Evolutionary conservation across 1,140 invertebrate genomes (phyloP).

Genomic region (Aricia agestis): DNA sequence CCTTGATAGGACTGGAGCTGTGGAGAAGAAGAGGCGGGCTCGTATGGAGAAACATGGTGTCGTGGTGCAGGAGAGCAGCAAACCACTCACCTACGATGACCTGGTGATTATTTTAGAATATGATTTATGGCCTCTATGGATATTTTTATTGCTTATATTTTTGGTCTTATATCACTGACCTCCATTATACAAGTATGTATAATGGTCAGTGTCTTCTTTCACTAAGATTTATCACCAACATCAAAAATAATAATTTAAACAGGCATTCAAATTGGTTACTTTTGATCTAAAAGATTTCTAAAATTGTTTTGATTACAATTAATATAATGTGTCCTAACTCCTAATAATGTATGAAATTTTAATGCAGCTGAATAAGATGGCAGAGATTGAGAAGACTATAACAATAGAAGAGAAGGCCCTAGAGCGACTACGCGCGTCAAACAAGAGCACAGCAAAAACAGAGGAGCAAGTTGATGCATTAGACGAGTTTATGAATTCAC

Average conservation of each 20-base stretch:
- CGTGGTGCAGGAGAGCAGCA: constrained; percentile 39
- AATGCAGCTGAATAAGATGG: constrained; percentile 82
- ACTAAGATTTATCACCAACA: too few relatives aligned
- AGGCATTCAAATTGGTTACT: too few relatives aligned
- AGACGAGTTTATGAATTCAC: constrained; percentile 84
- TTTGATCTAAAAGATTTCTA: too few relatives aligned
- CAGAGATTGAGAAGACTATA: constrained; percentile 78
- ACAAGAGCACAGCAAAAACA: constrained; percentile 40
- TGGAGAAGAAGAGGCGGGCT: constrained; percentile 90
- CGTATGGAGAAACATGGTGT: constrained; percentile 85
- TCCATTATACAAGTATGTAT: too few relatives aligned
- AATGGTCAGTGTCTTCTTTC: too few relatives aligned
- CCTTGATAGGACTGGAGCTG: constrained; percentile 94
- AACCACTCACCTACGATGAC: constrained; percentile 84
- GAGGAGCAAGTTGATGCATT: constrained; percentile 77
- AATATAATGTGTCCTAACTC: too few relatives aligned
- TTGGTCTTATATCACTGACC: too few relatives aligned
- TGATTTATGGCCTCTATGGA: too few relatives aligned
- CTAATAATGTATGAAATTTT: neutral
- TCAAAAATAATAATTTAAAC: too few relatives aligned
- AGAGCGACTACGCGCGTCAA: constrained; percentile 59
- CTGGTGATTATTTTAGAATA: constrained; percentile 77
- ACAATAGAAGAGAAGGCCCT: constrained; percentile 78
- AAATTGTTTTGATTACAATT: too few relatives aligned
- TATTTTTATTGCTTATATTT: too few relatives aligned